Base-by-base conservation (phyloP, 2,113 vertebrate genomes). In the Platichthys stellatus region DNA sequence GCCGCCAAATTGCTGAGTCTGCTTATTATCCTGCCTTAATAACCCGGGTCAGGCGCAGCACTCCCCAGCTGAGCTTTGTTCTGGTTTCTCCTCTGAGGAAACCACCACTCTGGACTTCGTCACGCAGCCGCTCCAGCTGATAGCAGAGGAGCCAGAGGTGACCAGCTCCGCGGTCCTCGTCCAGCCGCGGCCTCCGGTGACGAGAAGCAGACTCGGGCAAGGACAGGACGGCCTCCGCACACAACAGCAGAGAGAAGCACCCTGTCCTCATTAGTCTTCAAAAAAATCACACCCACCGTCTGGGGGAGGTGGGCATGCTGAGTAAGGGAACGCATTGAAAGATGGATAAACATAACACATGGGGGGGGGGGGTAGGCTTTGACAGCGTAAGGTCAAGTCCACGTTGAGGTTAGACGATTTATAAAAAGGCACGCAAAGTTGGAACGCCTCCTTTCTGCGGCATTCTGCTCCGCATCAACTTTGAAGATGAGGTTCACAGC, bases 51-150 rank as follows among this genome's bases (percentile, higher is more conserved):
- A 82, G 75, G 31, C 67, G 14, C 17, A 49, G 40, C 17, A 24
- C 76, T 77, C 87, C 82, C 83, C 84, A 82, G 83, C 87, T 82
- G 85, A 86, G 88, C 87, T 89, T 83, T 86, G 89, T 83, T 90
- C 86, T 89, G 86, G 78, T 86, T 86, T 86, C 76, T 82, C 64
- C 84, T 79, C 82, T n/a, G 72, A 74, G 76, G 69, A 87, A 80
- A 80, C 69, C 77, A 17, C 67, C 82, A 63, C 60, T 88, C 86
- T 91, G 89, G 90, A 85, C 84, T 84, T 86, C 84, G 86, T 92
- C 89, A 83, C 53, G 31, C 14, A 75, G 82, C 74, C 17, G 21
- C 72, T 84, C 67, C 73, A 74, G 81, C 89, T 88, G 90, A 93
- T 89, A 92, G 84, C 58, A 2, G 26, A 58, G 77, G 77, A 79